phyloP scores from a whole-genome alignment of 2,113 vertebrate species.

The Paracanthobrama guichenoti region DNA sequence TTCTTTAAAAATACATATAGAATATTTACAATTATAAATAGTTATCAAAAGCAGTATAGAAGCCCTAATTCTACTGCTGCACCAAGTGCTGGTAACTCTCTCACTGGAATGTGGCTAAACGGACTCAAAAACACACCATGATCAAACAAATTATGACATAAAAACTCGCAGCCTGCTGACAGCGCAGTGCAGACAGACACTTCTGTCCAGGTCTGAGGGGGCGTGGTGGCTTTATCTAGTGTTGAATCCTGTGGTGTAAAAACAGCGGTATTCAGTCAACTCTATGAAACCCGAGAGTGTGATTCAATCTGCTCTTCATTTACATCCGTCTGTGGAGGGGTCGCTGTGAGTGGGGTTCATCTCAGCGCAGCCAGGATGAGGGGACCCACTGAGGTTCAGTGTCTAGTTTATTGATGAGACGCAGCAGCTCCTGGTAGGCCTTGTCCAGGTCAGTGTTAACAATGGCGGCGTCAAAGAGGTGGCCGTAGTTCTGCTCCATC shows the following conservation, averaged over 20 bases:
- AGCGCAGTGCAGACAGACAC: slow-evolving; percentile 24
- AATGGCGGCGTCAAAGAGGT: slow-evolving; percentile 93
- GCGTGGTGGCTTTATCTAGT: slow-evolving; percentile 8
- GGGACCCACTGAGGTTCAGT: slow-evolving; percentile 99
- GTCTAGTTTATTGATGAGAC: slow-evolving; percentile 97
- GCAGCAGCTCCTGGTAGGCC: slow-evolving; percentile 88
- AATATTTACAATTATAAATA: slow-evolving; percentile 65
- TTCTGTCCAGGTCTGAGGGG: slow-evolving; percentile 24
- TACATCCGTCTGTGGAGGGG: slow-evolving; percentile 6
- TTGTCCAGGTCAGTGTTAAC: slow-evolving; percentile 96
- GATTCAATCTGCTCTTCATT: slow-evolving; percentile 8
- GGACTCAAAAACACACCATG: slow-evolving; percentile 30
- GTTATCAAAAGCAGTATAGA: slow-evolving; percentile 69
- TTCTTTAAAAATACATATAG: slow-evolving; percentile 53
- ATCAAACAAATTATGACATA: slow-evolving; percentile 3
- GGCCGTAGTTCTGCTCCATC: slow-evolving; percentile 97
- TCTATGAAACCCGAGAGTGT: neutral
- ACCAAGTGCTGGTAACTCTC: slow-evolving; percentile 55
- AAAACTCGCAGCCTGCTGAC: slow-evolving; percentile 9
- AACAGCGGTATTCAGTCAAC: neutral
- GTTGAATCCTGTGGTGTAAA: neutral
- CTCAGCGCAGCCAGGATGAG: slow-evolving; percentile 89
- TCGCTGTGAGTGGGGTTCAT: neutral
- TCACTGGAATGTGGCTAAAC: slow-evolving; percentile 54
- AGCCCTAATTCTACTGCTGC: slow-evolving; percentile 58